Evolutionary conservation across 1,140 invertebrate species (phyloP).

Genomic region (Pseudoatta argentina): DNA sequence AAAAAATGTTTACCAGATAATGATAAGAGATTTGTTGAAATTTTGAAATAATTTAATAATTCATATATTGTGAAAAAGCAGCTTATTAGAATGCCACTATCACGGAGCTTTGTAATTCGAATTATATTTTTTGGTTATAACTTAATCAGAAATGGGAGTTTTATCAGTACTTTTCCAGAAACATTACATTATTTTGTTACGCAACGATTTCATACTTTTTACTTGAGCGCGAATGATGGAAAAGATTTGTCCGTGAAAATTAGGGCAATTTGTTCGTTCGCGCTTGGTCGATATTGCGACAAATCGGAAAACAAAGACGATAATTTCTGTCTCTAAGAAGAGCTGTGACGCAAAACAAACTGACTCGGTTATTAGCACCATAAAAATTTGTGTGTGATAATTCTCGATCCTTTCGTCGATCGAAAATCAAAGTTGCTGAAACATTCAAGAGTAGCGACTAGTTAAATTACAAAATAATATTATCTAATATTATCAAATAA

Average conservation of each 20-base stretch:
- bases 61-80: background rate
- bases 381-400: background rate
- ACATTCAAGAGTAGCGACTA: background rate
- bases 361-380: conserved; percentile 8
- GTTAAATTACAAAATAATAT: background rate
- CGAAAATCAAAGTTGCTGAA: background rate
- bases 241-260: conserved; percentile 5
- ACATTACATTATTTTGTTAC: background rate
- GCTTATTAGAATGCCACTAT: no score
- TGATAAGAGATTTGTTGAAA: background rate
- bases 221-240: background rate
- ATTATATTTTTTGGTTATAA: background rate
- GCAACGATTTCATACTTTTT: background rate
- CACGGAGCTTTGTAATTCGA: background rate
- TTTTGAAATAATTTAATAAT: background rate
- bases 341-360: background rate
- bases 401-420: background rate
- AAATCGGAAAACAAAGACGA: conserved; percentile 49
- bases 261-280: conserved; percentile 24
- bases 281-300: conserved; percentile 33
- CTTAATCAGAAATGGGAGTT: background rate
- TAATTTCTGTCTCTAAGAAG: conserved; percentile 22
- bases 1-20: background rate
- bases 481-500: background rate
- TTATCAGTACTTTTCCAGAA: background rate